Evolutionary conservation across 2,888 invertebrate genomes (phyloP), one percentile per base, ranked within the genome.

Genomic region (Acheta domesticus): DNA sequence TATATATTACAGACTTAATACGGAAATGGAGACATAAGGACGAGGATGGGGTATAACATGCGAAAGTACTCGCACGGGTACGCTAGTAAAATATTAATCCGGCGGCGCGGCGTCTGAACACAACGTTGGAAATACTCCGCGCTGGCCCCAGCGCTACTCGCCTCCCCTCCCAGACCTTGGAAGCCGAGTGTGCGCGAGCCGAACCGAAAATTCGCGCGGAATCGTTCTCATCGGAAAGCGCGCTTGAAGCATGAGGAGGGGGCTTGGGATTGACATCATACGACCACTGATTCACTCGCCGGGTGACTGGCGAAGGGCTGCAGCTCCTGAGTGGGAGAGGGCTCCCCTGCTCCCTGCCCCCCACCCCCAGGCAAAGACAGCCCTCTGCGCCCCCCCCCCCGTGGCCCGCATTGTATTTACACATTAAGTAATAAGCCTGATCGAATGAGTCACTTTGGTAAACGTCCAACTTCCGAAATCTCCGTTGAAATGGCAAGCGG

Each of bases 361-460:
- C 4, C 62, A 12, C 62, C 62, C 62, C 14, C 16, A 16, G 62
- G 23, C 23, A 23, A 62, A n/a, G 62, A 19, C 62, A 62, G 16
- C 16, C 16, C 62, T 1, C 12, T 62, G 62, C 62, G n/a, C 14
- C 62, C 12, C 14, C 50, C 50, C 50, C 62, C n/a, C 14, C 8
- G 62, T 16, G 62, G 16, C 62, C 2, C n/a, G 16, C n/a, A 62
- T 62, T 62, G 62, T 62, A 62, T 62, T 62, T 62, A 62, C 62
- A 62, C 62, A 62, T 62, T 62, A 62, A 62, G 62, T 62, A 62
- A 62, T 62, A 62, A 62, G 62, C 62, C 62, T 62, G 62, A 62
- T 62, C 62, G 62, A 62, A 62, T 62, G 62, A 62, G 62, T 62
- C 62, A 62, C 62, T 19, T n/a, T 62, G 14, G 62, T 0, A 19